phyloP scores from a whole-genome alignment of 2,113 vertebrate species.

The Chiloscyllium plagiosum region DNA sequence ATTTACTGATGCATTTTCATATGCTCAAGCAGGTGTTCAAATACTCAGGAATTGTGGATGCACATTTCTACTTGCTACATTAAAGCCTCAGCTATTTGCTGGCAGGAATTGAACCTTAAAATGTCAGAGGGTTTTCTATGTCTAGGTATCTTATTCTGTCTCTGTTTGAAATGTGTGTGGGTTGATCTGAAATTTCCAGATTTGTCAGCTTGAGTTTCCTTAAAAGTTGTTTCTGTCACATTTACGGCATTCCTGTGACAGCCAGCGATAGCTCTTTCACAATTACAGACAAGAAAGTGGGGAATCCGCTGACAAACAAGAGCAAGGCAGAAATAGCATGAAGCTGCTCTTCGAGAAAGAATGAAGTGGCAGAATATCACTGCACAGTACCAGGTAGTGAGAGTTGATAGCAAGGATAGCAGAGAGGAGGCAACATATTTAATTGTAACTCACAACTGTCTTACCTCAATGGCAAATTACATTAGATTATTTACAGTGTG shows the following conservation, averaged over 20 bases:
- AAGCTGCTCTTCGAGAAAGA: neutral
- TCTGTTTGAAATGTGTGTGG: neutral
- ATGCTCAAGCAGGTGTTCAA: neutral
- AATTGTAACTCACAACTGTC: neutral
- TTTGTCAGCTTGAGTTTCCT: constrained; percentile 13
- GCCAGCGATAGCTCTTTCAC: constrained; percentile 19
- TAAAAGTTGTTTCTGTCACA: constrained; percentile 29
- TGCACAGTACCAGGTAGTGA: neutral
- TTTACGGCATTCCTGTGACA: constrained; percentile 2
- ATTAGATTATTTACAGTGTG: too few species aligned
- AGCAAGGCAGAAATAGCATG: neutral
- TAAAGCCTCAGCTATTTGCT: neutral
- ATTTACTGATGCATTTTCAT: neutral
- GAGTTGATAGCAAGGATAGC: neutral
- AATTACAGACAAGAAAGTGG: constrained; percentile 19
- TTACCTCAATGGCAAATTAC: neutral
- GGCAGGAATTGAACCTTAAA: neutral
- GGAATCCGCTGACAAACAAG: neutral
- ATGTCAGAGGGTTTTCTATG: neutral
- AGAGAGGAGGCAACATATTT: neutral
- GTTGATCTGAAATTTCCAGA: constrained; percentile 33
- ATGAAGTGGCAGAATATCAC: neutral
- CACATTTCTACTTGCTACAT: neutral
- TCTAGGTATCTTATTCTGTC: neutral
- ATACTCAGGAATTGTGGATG: neutral